These are phyloP conservation scores for Pollenia angustigena DNA, from an alignment of 2,888 invertebrate species.

Conservation along the genomic window DNA sequence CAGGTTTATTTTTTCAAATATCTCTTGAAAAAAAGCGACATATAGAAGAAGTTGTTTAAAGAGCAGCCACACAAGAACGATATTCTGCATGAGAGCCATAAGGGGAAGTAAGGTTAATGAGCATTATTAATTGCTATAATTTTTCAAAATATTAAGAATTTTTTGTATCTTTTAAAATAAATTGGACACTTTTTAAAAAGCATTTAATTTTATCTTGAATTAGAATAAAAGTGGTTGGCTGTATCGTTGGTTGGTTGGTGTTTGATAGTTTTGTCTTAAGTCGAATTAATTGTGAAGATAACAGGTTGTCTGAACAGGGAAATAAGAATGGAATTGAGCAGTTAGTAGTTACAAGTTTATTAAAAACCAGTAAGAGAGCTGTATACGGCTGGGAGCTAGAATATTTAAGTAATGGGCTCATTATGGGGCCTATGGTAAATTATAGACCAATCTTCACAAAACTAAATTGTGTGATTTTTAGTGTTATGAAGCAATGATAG, in stretches of 20 bases:
- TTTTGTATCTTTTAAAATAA: constrained; percentile 32
- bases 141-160: constrained; percentile 54
- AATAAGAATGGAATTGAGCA: background rate
- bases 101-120: constrained; percentile 66
- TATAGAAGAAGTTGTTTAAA: constrained; percentile 4
- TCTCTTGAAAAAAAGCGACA: background rate
- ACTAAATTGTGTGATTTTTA: too few relatives aligned
- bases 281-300: constrained; percentile 18
- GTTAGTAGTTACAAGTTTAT: background rate
- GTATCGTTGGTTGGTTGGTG: constrained; percentile 9
- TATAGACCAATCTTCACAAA: too few relatives aligned
- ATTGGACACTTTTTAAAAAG: constrained; percentile 51
- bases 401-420: too few relatives aligned
- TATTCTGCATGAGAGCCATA: background rate
- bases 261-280: constrained; percentile 12
- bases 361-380: background rate
- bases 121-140: constrained; percentile 68
- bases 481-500: too few relatives aligned
- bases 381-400: too few relatives aligned
- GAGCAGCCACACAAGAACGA: constrained; percentile 31
- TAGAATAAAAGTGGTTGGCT: constrained; percentile 53
- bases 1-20: background rate
- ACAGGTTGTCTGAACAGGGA: constrained; percentile 2
- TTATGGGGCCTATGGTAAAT: too few relatives aligned
- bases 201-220: constrained; percentile 46